These are phyloP conservation scores for Eulemur rufifrons DNA, from an alignment of 2,113 vertebrate species.

Conservation along the genomic window DNA sequence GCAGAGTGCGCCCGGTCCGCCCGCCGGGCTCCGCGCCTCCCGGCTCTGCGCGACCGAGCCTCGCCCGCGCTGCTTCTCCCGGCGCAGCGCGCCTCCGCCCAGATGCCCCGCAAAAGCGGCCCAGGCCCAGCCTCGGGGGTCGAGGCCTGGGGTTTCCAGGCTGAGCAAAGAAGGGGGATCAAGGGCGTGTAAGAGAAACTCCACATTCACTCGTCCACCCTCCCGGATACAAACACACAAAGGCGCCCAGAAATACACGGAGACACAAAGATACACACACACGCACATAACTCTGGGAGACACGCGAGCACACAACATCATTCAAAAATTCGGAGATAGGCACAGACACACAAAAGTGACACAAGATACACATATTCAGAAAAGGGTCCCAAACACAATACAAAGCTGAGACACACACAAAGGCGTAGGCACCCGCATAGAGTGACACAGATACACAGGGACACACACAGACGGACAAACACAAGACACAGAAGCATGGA, in stretches of 20 bases:
- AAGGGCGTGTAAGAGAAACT: not conserved
- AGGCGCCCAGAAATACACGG: not conserved
- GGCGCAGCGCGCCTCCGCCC: not conserved
- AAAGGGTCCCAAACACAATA: not conserved
- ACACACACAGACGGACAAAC: not conserved
- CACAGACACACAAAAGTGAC: constrained; percentile 13
- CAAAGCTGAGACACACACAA: not conserved
- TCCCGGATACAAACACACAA: not conserved
- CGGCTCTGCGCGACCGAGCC: not conserved
- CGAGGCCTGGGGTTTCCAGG: not conserved
- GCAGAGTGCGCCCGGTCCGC: constrained; percentile 49
- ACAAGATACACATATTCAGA: not conserved
- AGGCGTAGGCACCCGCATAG: not conserved
- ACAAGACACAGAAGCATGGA: not conserved
- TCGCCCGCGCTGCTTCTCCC: not conserved
- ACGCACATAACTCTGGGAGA: not conserved
- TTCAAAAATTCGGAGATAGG: not conserved
- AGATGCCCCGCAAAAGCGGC: not conserved
- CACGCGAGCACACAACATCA: not conserved
- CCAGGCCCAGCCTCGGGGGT: not conserved
- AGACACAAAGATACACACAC: constrained; percentile 27
- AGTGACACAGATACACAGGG: not conserved
- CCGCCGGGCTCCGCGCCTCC: not conserved
- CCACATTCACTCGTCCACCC: not conserved
- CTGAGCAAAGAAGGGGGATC: not conserved